Evolutionary conservation across 2,888 invertebrate genomes (phyloP), one percentile per base, ranked within the genome.

Genomic region (Acronicta alni): DNA sequence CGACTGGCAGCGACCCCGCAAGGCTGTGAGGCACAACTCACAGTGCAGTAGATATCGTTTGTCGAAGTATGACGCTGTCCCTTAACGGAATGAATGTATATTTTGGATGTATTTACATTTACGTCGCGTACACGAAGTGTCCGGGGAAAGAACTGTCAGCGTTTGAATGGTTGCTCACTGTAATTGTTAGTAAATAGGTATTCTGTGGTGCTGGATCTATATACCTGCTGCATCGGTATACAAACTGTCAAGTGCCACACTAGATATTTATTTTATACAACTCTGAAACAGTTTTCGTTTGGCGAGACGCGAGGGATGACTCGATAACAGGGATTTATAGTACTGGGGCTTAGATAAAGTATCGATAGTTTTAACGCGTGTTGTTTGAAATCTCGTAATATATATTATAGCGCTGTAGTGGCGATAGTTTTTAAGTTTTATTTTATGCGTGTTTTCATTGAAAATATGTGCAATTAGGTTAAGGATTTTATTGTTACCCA

Each of bases 351-450:
- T 87, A 89, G 81, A 75, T 90, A 84, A 86, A 30, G 85, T 86
- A 81, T 85, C 85, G 78, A 84, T 91, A 89, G 87, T 84, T 87
- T 88, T 63, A 64, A 91, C 84, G 89, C 86, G 91, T 92, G 92
- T 91, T 91, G 91, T 92, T 92, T 91, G 93, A 93, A 93, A 93
- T 93, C 93, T 94, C 93, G 93, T 93, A 91, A 92, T 91, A 93
- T 92, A 91, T 93, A 89, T 86, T 83, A 84, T 67, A 86, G 83
- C 82, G 89, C 89, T 87, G 82, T 77, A 81, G 84, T 73, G 87
- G 89, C 88, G 84, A 83, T 84, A 81, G 84, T 85, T 80, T 84
- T 69, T 91, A 92, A 88, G 88, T 89, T 85, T 88, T 88, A 86
- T 85, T 87, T 82, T 85, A 85, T 87, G 90, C 89, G 89, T 92